Conservation (phyloP, 2,888 invertebrate species). For the Leptinotarsa haldemani region DNA sequence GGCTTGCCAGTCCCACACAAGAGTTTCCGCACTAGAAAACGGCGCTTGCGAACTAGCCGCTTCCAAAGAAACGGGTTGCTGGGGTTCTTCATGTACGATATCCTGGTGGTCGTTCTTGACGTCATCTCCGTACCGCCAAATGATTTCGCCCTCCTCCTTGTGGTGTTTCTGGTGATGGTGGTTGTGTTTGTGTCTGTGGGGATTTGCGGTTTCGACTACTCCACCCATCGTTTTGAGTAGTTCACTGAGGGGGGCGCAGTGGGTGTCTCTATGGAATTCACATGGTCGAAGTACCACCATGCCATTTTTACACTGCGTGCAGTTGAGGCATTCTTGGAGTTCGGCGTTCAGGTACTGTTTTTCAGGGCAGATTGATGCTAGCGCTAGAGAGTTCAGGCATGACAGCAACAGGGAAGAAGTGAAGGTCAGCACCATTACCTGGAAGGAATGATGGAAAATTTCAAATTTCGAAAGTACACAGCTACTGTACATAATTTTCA, state of each 20-base stretch:
- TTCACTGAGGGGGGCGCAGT: constrained; percentile 72
- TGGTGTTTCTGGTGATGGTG: constrained; percentile 47
- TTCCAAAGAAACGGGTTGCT: constrained; percentile 36
- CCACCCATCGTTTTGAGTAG: constrained; percentile 42
- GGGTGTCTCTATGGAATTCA: constrained; percentile 79
- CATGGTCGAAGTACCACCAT: constrained; percentile 78
- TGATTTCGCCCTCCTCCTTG: constrained; percentile 41
- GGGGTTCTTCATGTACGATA: background rate
- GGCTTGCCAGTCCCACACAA: constrained; percentile 80
- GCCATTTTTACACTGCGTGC: constrained; percentile 76
- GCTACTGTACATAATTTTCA: background rate
- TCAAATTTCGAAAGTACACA: background rate
- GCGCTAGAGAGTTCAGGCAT: constrained; percentile 49
- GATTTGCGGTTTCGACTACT: constrained; percentile 32
- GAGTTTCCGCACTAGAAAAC: constrained; percentile 65
- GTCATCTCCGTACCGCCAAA: constrained; percentile 49
- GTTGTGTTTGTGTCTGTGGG: constrained; percentile 52
- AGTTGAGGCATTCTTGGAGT: constrained; percentile 75
- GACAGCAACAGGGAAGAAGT: constrained; percentile 52
- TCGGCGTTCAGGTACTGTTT: constrained; percentile 78
- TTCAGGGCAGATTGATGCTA: constrained; percentile 60
- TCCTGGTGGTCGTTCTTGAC: constrained; percentile 35
- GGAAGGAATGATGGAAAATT: constrained; percentile 48
- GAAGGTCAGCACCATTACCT: constrained; percentile 61
- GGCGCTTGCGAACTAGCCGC: constrained; percentile 64